Base-by-base conservation (phyloP, 2,113 vertebrate genomes). In the Megaceryle maxima region DNA sequence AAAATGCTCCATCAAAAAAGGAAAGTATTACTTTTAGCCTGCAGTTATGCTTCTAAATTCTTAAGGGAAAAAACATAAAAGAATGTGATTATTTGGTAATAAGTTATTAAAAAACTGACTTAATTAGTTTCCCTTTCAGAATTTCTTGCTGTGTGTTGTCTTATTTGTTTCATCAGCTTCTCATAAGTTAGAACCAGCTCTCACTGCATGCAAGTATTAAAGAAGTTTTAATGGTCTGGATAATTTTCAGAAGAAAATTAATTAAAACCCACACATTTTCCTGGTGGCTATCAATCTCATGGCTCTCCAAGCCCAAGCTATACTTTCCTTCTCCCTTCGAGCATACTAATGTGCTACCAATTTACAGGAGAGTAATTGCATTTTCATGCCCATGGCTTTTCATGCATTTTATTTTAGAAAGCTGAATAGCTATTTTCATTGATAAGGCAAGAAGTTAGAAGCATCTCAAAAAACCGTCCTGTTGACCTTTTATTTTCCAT, bases 241-340 rank as follows among this genome's bases (percentile, higher is more conserved):
- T 95, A 91, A 95, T 97, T 94, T 97, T 97, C 92, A 93, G 91
- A 90, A 87, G 81, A 95, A 96, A 96, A 97, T 96, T 96, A 97
- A 97, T 97, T 96, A 97, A 94, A 96, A 87, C 72, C 37, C 28
- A 25, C 18, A 8, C 39, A 66, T 97, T 96, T 97, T 96, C 85
- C 93, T 96, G 70, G 91, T 97, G 95, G 88, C 90, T 96, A 95
- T 97, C 95, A 97, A 96, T 96, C 93, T 94, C 85, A 62, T 74
- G 94, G 79, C 59, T 96, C 84, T 94, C 82, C 56, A 90, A 96
- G 82, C 72, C 88, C 63, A 82, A 90, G 39, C 22, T 90, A 56
- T 68, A 55, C 31, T 87, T 94, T 57, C n/a, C 25, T 88, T 72
- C 31, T 85, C 63, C 62, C 62, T 96, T 94, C 70, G 80, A 91